Evolutionary conservation across 1,140 invertebrate species (phyloP), one percentile per base, ranked within the genome.

Genomic region (Meloidogyne hapla): DNA sequence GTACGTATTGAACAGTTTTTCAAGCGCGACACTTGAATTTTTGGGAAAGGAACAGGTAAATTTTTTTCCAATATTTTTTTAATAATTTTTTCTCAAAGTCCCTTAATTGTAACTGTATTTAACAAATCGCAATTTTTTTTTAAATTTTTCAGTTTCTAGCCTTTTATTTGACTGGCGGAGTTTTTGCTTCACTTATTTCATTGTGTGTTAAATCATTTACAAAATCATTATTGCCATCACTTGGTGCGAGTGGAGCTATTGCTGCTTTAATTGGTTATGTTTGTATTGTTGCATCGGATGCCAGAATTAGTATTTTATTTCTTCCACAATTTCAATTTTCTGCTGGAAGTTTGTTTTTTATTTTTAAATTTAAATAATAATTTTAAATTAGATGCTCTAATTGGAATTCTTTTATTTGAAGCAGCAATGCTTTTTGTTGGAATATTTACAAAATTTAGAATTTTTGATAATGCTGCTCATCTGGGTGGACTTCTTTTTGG

Each of bases 381-480:
- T 23, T 0, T 13, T 23, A 12, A 23, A 8, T 38, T 15, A 69
- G 67, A 25, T 93, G 95, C 93, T 66, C 91, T 98, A 40, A 94
- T 94, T 90, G 92, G 91, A 12, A 89, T 97, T 64, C 91, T 98
- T 86, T 89, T 90, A 1, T 84, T 97, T 45, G 95, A 98, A 9
- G 15, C 76, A 12, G 12, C 76, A n/a, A 92, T 91, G 12, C 89
- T 97, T 64, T 91, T 97, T 86, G 89, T 90, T 4, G 84, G 97
- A 45, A 95, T 98, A 88, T 87, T 91, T 66, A 89, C 91, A 28
- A 95, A 95, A 23, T 90, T 95, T 94, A 92, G 91, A 87, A 91
- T 94, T 76, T 93, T 98, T 87, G 96, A 98, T 87, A 95, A 98
- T 90, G 94, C 95, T n/a, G 95, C 94, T 38, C 96, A 98, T 92